Base-by-base conservation (phyloP, 2,797 vertebrate species). In the Pseudochaenichthys georgianus region DNA sequence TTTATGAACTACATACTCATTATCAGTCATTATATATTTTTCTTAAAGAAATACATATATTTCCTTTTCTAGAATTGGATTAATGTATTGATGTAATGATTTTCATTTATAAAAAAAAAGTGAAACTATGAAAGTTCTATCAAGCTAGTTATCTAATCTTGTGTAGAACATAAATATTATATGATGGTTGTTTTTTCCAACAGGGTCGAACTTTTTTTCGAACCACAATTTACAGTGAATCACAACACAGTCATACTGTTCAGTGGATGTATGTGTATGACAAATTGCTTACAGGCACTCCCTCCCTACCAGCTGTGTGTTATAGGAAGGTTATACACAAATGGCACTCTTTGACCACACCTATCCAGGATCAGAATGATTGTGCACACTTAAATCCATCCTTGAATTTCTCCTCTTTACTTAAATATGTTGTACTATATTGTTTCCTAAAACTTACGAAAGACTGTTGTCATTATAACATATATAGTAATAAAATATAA, bases 321-420 rank as follows among this genome's bases (percentile, higher is more conserved):
- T 45, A 64, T 79, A 84, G 71, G 72, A 77, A 81, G 73, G 75
- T 64, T 74, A 67, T 73, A 70, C 70, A 80, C 84, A 89, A 88
- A 78, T 77, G 28, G 70, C 70, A 75, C 64, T 82, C 79, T 19
- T 61, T 87, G 81, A 79, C 90, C 92, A 88, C 90, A 85, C 91
- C 89, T 91, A 86, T 75, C 69, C 83, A 86, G 69, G 79, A 74
- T 89, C 69, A 68, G 73, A 91, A 80, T 85, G 77, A 86, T 75
- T 77, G 73, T 70, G 43, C 77, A 21, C 61, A 69, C 81, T 88
- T 80, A 85, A 77, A 85, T 84, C 70, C 77, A 54, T 78, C 74
- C 61, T 88, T 28, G 4, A 28, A 28, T 28, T 28, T 77, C 54
- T 75, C 52, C 65, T 81, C 84, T 87, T 76, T 62, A 80, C 69